Percentiles rank a stretch among this genome's conserved stretches.
These are phyloP conservation scores for Tipula confusa DNA, from an alignment of 2,888 invertebrate species.

Conservation along the genomic window DNA sequence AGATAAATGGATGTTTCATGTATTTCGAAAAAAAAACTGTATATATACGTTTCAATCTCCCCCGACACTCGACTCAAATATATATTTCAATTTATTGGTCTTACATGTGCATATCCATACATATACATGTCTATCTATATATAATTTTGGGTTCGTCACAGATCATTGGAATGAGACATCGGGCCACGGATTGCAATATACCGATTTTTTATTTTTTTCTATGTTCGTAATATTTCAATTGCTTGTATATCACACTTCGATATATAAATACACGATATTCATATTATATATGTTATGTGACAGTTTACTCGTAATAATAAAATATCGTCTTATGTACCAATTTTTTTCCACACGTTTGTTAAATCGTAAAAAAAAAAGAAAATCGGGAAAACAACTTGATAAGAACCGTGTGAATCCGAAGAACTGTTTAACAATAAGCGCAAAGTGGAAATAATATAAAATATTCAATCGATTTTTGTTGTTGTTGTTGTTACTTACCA, in stretches of 20 bases:
- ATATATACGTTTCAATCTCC: neutral
- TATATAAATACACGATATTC: neutral
- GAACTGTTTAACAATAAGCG: neutral
- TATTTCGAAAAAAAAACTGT: neutral
- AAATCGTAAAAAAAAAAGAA: neutral
- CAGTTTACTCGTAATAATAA: neutral
- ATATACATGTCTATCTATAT: neutral
- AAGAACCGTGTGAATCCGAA: constrained; percentile 12
- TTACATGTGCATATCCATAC: neutral
- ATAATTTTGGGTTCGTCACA: neutral
- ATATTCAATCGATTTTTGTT: neutral
- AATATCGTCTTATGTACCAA: neutral
- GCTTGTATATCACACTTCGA: neutral
- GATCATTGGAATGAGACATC: neutral
- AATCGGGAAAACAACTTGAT: neutral
- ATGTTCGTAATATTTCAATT: neutral
- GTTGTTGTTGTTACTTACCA: neutral
- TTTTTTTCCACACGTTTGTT: neutral
- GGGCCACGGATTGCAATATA: neutral
- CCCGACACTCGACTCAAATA: neutral
- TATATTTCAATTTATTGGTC: constrained; percentile 9
- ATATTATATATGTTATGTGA: neutral
- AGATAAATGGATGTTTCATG: constrained; percentile 20
- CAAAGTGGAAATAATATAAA: neutral
- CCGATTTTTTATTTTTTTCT: neutral